Conservation (phyloP, 64 coral and sea anemone species). For the Platygyra sinensis region DNA sequence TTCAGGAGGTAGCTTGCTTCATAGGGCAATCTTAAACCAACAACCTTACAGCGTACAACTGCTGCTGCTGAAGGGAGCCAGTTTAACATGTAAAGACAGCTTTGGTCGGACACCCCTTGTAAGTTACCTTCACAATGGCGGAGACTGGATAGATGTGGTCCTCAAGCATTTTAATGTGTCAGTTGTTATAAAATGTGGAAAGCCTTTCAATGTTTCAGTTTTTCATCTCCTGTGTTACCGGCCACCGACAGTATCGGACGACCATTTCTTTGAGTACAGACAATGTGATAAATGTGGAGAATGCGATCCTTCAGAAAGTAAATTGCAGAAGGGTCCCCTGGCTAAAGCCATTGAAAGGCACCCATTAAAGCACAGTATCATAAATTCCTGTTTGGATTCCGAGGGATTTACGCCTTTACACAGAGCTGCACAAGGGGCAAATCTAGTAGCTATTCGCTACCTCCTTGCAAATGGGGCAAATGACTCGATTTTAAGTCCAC, state of each 20-base stretch:
- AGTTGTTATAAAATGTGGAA: slow-evolving; percentile 40
- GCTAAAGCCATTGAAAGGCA: background rate
- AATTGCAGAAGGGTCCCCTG: background rate
- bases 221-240: slow-evolving; percentile 41
- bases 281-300: background rate
- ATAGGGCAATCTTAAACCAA: slow-evolving; percentile 18
- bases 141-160: no score
- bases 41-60: slow-evolving; percentile 6
- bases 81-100: no score
- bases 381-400: background rate
- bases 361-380: background rate
- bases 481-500: background rate
- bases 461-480: background rate
- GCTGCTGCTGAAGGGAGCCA: no score
- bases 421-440: slow-evolving; percentile 12
- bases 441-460: background rate
- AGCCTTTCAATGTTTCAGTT: slow-evolving; percentile 20
- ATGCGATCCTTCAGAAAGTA: background rate
- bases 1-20: background rate
- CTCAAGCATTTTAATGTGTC: no score
- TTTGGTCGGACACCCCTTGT: no score
- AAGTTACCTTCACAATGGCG: no score
- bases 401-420: slow-evolving; percentile 10
- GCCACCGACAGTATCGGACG: background rate
- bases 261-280: slow-evolving; percentile 5